Percentiles rank a stretch among this genome's conserved stretches.
phyloP scores from a whole-genome alignment of 2,797 vertebrate species.

The Xenops minutus region DNA sequence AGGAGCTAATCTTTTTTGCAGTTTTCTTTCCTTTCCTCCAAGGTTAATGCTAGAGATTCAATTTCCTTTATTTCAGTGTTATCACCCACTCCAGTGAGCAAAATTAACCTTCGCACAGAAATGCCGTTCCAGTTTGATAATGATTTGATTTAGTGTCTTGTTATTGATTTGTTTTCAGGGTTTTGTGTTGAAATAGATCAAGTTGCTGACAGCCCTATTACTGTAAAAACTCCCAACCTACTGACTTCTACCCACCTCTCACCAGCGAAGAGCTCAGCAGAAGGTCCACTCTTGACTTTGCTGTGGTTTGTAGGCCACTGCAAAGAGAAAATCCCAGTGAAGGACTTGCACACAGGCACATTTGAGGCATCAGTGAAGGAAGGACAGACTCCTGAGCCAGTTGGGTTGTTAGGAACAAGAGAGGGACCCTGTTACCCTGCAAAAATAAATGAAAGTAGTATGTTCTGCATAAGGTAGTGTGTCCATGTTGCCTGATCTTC shows the following conservation, averaged over 20 bases:
- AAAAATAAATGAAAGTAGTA: neutral
- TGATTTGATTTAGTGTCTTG: constrained; percentile 70
- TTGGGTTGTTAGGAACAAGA: neutral
- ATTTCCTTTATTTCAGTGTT: constrained; percentile 51
- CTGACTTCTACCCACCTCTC: constrained; percentile 29
- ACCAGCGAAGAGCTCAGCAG: constrained; percentile 14
- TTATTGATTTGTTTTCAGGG: constrained; percentile 72
- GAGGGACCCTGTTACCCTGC: neutral
- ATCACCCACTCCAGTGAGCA: constrained; percentile 58
- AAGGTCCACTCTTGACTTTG: neutral
- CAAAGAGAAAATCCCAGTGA: neutral
- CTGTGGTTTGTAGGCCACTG: neutral
- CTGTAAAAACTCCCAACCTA: constrained; percentile 52
- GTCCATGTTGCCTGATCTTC: neutral
- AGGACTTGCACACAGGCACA: neutral
- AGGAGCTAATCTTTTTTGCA: neutral
- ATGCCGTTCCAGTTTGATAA: constrained; percentile 53
- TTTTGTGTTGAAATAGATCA: constrained; percentile 69
- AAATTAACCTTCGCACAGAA: constrained; percentile 68
- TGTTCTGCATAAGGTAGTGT: neutral
- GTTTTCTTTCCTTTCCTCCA: neutral
- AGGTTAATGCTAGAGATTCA: constrained; percentile 49
- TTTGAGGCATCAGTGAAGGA: neutral
- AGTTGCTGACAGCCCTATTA: constrained; percentile 72
- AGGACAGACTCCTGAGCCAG: neutral